Conservation (phyloP, 1,140 invertebrate species). For the Anthonomus grandis region DNA sequence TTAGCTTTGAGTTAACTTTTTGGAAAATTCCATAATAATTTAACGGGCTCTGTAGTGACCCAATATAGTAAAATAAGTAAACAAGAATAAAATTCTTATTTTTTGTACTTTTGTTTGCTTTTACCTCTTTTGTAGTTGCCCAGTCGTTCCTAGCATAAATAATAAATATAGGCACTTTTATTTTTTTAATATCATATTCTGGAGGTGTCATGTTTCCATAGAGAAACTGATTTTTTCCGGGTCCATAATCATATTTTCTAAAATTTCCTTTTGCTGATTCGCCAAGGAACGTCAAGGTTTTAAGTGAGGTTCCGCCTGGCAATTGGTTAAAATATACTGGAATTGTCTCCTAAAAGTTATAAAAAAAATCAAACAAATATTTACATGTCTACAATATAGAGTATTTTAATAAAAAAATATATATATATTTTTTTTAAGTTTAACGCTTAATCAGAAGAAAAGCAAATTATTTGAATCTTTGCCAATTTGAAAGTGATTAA, state of each 20-base stretch:
- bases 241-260: conserved; percentile 41
- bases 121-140: conserved; percentile 38
- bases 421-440: too few relatives aligned
- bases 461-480: too few relatives aligned
- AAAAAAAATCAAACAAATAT: too few relatives aligned
- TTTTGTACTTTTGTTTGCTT: too few relatives aligned
- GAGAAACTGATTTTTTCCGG: conserved; percentile 31
- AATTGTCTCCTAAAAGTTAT: conserved; percentile 36
- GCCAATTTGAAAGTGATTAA: too few relatives aligned
- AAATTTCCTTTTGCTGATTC: conserved; percentile 36
- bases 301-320: conserved; percentile 41
- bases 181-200: conserved; percentile 39
- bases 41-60: too few relatives aligned
- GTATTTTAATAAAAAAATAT: too few relatives aligned
- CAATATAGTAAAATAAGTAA: too few relatives aligned
- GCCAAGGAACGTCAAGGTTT: conserved; percentile 36
- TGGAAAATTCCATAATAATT: too few relatives aligned
- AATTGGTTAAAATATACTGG: conserved; percentile 45
- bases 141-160: conserved; percentile 41
- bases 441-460: too few relatives aligned
- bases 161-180: conserved; percentile 40
- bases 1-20: not conserved
- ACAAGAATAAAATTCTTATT: too few relatives aligned
- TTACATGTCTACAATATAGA: too few relatives aligned
- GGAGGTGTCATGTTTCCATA: conserved; percentile 38